These are phyloP conservation scores for Pseudomyrmex flavicornis DNA, from an alignment of 1,140 invertebrate genomes.

Conservation along the genomic window DNA sequence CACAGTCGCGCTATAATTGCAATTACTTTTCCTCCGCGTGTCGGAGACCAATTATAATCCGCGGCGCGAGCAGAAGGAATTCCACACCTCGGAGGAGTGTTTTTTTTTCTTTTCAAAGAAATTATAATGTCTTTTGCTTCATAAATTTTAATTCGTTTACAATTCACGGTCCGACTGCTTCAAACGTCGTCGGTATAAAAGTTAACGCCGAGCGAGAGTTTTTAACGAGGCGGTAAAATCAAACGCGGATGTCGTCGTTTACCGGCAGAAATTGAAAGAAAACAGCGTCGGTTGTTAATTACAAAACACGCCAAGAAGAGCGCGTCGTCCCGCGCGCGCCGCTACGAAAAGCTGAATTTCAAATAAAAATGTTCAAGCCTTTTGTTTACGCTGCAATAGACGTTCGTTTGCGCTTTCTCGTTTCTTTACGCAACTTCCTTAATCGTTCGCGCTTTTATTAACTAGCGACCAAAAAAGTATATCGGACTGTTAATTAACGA, in stretches of 20 bases:
- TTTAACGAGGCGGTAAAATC: constrained; percentile 34
- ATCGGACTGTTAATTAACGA: constrained; percentile 34
- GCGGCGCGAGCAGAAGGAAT: background rate
- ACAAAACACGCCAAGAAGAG: background rate
- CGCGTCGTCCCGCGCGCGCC: no score
- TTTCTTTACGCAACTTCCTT: constrained; percentile 27
- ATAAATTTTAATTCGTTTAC: constrained; percentile 15
- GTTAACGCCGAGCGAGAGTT: background rate
- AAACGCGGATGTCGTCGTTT: background rate
- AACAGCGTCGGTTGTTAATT: constrained; percentile 26
- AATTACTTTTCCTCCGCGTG: constrained; percentile 4
- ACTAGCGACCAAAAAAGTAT: background rate
- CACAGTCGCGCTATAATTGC: constrained; percentile 24
- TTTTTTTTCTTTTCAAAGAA: background rate
- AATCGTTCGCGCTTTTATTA: constrained; percentile 23
- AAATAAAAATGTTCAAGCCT: background rate
- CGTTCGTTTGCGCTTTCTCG: background rate
- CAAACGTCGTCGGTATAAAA: background rate
- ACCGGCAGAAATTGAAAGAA: constrained; percentile 35
- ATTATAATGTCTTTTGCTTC: constrained; percentile 18
- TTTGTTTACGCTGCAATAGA: no score
- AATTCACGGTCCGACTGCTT: constrained; percentile 23
- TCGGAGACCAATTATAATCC: constrained; percentile 28
- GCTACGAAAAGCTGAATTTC: background rate
- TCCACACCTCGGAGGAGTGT: background rate